These are phyloP conservation scores for Dicaeum eximium DNA, from an alignment of 2,113 vertebrate genomes.

Conservation along the genomic window DNA sequence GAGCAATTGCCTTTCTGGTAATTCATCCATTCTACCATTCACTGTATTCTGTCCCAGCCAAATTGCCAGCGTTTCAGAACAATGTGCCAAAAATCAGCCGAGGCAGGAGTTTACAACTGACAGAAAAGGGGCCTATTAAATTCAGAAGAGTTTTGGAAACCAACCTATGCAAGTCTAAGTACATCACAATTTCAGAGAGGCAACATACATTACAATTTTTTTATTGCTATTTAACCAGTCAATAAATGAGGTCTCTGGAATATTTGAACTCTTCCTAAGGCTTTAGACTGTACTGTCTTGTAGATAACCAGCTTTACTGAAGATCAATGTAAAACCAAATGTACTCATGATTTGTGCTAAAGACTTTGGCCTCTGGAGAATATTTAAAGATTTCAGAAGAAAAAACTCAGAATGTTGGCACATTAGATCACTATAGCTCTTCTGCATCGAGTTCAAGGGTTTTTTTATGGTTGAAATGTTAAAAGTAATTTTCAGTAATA, in stretches of 20 bases:
- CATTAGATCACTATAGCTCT: not conserved
- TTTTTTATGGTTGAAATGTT: not conserved
- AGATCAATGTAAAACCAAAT: not conserved
- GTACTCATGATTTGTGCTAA: not conserved
- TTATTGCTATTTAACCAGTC: not conserved
- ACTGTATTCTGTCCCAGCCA: not conserved
- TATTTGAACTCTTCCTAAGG: not conserved
- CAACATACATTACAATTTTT: not conserved
- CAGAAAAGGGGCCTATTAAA: not conserved
- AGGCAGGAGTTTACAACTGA: not conserved
- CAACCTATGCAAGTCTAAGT: not conserved
- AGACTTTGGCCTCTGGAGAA: not conserved
- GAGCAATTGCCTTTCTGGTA: not conserved
- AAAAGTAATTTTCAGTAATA: not conserved
- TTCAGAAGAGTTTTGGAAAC: not conserved
- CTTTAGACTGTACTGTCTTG: not conserved
- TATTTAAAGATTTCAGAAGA: not conserved
- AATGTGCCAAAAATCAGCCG: not conserved
- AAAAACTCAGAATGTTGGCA: not conserved
- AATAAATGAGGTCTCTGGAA: not conserved
- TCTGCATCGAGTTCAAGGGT: not conserved
- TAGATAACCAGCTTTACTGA: not conserved
- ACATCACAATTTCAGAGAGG: not conserved
- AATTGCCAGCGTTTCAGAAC: not conserved
- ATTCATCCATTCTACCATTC: not conserved